Base-by-base conservation (phyloP, 2,113 vertebrate species). In the Pelvicachromis taeniatus region DNA sequence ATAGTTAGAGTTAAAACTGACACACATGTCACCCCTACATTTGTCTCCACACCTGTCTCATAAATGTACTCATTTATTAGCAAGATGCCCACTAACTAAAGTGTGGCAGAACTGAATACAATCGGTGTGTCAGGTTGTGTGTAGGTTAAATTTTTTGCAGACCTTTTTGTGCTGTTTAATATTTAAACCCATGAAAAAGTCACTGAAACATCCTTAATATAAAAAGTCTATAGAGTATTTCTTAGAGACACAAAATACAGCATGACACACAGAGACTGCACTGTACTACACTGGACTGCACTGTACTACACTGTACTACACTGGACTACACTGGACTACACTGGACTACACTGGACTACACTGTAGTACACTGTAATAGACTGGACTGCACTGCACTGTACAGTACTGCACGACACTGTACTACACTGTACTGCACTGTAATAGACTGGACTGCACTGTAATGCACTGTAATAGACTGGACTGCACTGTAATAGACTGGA, bases 11-110 rank as follows among this genome's bases (percentile, higher is more conserved):
- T 82, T 81, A 8, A 86, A 84, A 68, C 16, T 78, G 55, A 89
- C 77, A 73, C 21, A 63, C 52, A 56, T 53, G 61, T 56, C 70
- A 87, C 19, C 9, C 54, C 50, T 19, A 21, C 33, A 78, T 84
- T 81, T 89, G 58, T 86, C 70, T 89, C 65, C 58, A 26, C 78
- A 83, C 40, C 42, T 53, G 70, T 85, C 59, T 85, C 45, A 81
- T n/a, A 65, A 85, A n/a, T n/a, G n/a, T n/a, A n/a, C 38, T 19
- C 13, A 54, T 58, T 53, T 23, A 50, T 59, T 10, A 59, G 53
- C 16, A 3, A 73, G 54, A 59, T 6, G 29, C 40, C 6, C 16
- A 26, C 19, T 14, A 45, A 55, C 40, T 59, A 2, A 6, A 48
- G 42, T 7, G 19, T 50, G 33, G 9, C 26, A 53, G 9, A 17